Conservation (phyloP, 2,797 vertebrate species). For the Gephyroberyx darwinii region DNA sequence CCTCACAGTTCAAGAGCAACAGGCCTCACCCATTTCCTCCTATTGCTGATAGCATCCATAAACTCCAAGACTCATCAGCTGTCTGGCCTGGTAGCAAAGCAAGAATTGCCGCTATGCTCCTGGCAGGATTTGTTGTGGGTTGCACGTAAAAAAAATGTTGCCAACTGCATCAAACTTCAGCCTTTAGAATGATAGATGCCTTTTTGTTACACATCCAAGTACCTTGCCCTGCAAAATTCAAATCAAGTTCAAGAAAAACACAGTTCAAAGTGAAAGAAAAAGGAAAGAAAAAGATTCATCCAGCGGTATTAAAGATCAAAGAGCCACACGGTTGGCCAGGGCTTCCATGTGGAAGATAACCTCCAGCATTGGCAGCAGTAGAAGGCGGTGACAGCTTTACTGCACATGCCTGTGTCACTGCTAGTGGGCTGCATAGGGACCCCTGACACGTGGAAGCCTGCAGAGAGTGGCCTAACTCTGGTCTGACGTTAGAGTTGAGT, state of each 20-base stretch:
- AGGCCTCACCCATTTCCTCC: constrained; percentile 62
- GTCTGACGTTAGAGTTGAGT: constrained; percentile 65
- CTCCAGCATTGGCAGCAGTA: constrained; percentile 53
- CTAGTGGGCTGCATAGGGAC: constrained; percentile 66
- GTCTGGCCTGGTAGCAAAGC: neutral
- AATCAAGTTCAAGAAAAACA: constrained; percentile 15
- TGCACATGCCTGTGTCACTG: constrained; percentile 73
- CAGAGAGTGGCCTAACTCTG: constrained; percentile 54
- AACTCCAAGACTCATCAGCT: constrained; percentile 38
- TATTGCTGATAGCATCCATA: constrained; percentile 46
- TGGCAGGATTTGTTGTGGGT: constrained; percentile 3
- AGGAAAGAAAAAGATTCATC: constrained; percentile 17
- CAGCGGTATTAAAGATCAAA: constrained; percentile 53
- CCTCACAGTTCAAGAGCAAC: constrained; percentile 64
- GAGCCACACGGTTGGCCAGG: constrained; percentile 16
- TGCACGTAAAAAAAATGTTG: neutral
- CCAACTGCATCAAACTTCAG: constrained; percentile 13
- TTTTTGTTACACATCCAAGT: neutral
- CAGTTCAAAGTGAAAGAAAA: neutral
- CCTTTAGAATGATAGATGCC: constrained; percentile 16
- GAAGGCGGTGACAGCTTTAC: constrained; percentile 83
- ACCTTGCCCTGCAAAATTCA: neutral
- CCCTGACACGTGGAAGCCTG: constrained; percentile 72
- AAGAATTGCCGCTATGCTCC: constrained; percentile 15
- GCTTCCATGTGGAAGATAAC: constrained; percentile 62